Base-by-base conservation (phyloP, 2,113 vertebrate species). In the Dromas ardeola region DNA sequence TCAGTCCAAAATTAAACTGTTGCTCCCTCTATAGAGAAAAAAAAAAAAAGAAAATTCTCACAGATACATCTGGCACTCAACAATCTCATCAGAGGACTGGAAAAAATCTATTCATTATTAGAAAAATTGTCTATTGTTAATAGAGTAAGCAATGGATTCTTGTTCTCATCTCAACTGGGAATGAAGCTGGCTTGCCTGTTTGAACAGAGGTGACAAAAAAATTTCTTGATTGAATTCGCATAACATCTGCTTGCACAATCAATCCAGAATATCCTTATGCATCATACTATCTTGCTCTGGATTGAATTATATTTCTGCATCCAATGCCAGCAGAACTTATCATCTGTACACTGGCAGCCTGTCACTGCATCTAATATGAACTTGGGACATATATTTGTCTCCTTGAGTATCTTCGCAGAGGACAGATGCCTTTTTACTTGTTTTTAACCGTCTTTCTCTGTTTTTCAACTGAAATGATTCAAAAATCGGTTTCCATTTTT, bases 221-320 rank as follows among this genome's bases (percentile, higher is more conserved):
- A 72, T 95, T 95, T 87, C 49, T 78, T 96, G 77, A 93, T 79
- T 95, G 77, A 92, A 95, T 95, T 93, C 82, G 79, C 21, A 43
- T 63, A 90, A 88, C 93, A 96, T 95, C 94, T 97, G 95, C 80
- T 94, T 95, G 61, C 61, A 86, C 59, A 90, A 92, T 93, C 82
- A 95, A n/a, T 91, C 80, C 82, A 87, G 69, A 91, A 76, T 92
- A 86, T 93, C 61, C 45, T 88, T 94, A 40, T 92, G 55, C 40
- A 63, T 63, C 86, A 92, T 72, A 56, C n/a, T 71, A 45, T 42
- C 55, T 95, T 85, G 30, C 21, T 92, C 36, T 69, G 63, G 47
- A 76, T 71, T 93, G 47, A 71, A 81, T 74, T 55, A 38, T 62
- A 94, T 92, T 86, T 79, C 80, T 87, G 26, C 30, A 52, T 69